Conservation (phyloP, 2,888 invertebrate genomes). For the Ormyrus pomaceus region DNA sequence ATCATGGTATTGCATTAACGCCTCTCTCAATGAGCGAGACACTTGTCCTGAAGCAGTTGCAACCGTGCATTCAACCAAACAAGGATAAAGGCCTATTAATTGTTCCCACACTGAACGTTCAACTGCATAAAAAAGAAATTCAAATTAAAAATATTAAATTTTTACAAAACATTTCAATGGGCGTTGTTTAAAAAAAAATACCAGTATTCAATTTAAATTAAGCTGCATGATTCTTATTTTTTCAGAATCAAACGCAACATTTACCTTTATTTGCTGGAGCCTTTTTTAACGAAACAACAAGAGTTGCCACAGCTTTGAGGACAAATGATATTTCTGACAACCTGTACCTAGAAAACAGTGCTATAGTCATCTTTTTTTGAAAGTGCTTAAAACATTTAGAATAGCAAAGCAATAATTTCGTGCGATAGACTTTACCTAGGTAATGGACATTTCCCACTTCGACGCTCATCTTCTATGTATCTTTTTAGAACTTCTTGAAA, state of each 20-base stretch:
- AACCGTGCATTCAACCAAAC: slow-evolving; percentile 88
- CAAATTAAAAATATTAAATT: neutral
- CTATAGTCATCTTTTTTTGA: slow-evolving; percentile 60
- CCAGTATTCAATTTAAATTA: neutral
- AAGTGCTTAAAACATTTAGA: slow-evolving; percentile 1
- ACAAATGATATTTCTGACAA: slow-evolving; percentile 97
- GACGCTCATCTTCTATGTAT: slow-evolving; percentile 89
- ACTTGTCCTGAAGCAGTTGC: slow-evolving; percentile 89
- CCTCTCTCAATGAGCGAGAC: slow-evolving; percentile 87
- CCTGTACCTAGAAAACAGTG: slow-evolving; percentile 83
- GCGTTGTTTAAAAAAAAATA: neutral
- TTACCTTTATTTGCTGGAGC: slow-evolving; percentile 91
- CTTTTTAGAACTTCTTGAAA: slow-evolving; percentile 94
- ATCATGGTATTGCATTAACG: slow-evolving; percentile 91
- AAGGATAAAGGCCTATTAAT: slow-evolving; percentile 93
- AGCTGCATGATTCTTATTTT: neutral
- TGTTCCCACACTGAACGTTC: slow-evolving; percentile 95
- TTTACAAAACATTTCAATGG: neutral
- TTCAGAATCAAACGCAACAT: slow-evolving; percentile 12
- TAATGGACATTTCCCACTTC: slow-evolving; percentile 90
- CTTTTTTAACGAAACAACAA: slow-evolving; percentile 94
- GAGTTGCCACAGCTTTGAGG: slow-evolving; percentile 93
- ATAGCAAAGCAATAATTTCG: neutral
- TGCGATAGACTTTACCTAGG: slow-evolving; percentile 80
- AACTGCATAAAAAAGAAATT: slow-evolving; percentile 77